These are phyloP conservation scores for Atta cephalotes DNA, from an alignment of 1,140 invertebrate species.

Conservation along the genomic window DNA sequence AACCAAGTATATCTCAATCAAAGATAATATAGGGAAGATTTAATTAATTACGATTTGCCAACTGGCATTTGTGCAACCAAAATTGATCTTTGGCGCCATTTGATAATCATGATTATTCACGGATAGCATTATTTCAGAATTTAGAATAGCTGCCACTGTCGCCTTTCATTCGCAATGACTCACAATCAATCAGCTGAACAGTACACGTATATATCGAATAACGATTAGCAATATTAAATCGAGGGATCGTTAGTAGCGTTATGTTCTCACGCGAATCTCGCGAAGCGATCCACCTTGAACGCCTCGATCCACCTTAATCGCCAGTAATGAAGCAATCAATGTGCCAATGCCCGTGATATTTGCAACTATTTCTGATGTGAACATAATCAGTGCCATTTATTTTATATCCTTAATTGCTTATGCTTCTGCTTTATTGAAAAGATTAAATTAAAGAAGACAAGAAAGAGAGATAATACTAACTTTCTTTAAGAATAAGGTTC, in stretches of 20 bases:
- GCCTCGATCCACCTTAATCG: slow-evolving; percentile 48
- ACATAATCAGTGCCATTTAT: neutral
- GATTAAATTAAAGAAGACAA: neutral
- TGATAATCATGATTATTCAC: neutral
- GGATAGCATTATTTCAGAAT: neutral
- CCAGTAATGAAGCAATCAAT: slow-evolving; percentile 73
- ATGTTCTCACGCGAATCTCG: slow-evolving; percentile 73
- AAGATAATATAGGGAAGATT: neutral
- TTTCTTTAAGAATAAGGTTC: neutral
- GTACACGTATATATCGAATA: slow-evolving; percentile 30
- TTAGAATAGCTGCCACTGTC: slow-evolving; percentile 7
- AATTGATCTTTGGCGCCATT: neutral
- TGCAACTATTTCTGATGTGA: neutral
- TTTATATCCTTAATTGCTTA: neutral
- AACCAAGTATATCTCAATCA: neutral
- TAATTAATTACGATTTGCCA: slow-evolving; percentile 2
- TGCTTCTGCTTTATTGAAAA: neutral
- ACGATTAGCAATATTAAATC: slow-evolving; percentile 71
- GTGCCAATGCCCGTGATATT: slow-evolving; percentile 7
- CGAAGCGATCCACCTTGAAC: slow-evolving; percentile 70
- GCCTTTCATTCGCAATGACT: slow-evolving; percentile 57
- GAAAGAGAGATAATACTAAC: neutral
- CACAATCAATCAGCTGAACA: slow-evolving; percentile 43
- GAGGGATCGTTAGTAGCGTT: slow-evolving; percentile 60
- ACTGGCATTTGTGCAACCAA: neutral